These are phyloP conservation scores for Ischnura elegans DNA, from an alignment of 2,888 invertebrate genomes.

Conservation along the genomic window DNA sequence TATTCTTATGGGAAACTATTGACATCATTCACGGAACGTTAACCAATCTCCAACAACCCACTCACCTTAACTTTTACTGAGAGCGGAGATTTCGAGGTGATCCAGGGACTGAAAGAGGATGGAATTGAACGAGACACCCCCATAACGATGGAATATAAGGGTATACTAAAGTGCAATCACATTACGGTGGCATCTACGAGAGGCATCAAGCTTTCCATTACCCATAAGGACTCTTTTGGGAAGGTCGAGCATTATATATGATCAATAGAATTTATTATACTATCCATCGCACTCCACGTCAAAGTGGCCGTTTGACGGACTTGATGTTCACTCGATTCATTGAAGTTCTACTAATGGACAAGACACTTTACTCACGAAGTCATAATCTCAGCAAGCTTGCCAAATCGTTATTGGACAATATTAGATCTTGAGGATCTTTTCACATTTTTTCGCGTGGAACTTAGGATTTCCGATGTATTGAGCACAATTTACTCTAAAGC, in stretches of 20 bases:
- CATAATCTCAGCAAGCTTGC: too few species aligned
- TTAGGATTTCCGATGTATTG: too few species aligned
- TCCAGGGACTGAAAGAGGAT: not conserved
- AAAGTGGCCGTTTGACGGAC: too few species aligned
- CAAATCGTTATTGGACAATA: too few species aligned
- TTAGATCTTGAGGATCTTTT: too few species aligned
- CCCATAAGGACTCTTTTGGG: not conserved
- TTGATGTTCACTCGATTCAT: too few species aligned
- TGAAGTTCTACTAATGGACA: too few species aligned
- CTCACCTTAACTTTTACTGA: not conserved
- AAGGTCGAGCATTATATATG: not conserved
- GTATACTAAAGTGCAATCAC: not conserved
- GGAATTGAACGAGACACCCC: not conserved
- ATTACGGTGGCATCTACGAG: not conserved
- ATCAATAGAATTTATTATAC: too few species aligned
- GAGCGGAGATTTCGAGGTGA: not conserved
- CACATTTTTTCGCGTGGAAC: too few species aligned
- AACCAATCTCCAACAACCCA: not conserved
- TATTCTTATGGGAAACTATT: not conserved
- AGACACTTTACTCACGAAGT: too few species aligned
- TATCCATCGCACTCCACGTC: too few species aligned
- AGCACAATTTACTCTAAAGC: too few species aligned
- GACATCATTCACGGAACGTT: slow-evolving; percentile 8
- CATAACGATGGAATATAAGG: not conserved
- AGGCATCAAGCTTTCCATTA: not conserved